phyloP scores from a whole-genome alignment of 92 coral and sea anemone species.

The Anthopleura xanthogrammica region DNA sequence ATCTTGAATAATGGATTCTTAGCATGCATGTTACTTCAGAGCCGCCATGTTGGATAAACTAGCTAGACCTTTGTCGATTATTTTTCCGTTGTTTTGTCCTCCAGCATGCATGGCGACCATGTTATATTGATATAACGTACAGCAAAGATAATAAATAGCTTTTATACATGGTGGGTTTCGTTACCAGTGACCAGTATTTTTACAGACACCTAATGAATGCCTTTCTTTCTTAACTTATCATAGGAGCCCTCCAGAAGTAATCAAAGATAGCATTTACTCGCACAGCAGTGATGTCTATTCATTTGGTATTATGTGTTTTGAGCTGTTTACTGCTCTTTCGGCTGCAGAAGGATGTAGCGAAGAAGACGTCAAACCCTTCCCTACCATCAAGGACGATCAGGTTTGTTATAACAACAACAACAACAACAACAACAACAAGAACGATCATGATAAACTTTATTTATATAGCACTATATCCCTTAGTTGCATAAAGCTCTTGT shows the following conservation, averaged over 20 bases:
- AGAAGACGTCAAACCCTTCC: slow-evolving; percentile 10
- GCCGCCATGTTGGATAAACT: not conserved
- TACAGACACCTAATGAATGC: not conserved
- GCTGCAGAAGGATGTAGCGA: not conserved
- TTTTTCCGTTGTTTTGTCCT: no score
- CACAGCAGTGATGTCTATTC: slow-evolving; percentile 28
- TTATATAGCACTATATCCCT: no score
- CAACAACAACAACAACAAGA: not conserved
- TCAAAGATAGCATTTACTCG: slow-evolving; percentile 16
- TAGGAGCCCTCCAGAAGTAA: slow-evolving; percentile 27
- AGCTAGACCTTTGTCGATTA: no score
- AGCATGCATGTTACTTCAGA: not conserved
- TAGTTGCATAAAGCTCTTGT: no score
- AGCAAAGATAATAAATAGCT: not conserved
- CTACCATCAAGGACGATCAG: slow-evolving; percentile 7
- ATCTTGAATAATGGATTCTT: no score
- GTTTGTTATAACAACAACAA: not conserved
- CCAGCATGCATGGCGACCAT: no score
- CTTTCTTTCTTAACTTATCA: not conserved
- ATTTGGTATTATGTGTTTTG: slow-evolving; percentile 22
- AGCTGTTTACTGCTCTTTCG: slow-evolving; percentile 8
- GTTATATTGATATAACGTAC: no score
- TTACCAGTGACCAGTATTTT: not conserved
- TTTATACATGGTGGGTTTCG: not conserved
- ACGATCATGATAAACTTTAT: no score